Evolutionary conservation across 2,888 invertebrate genomes (phyloP), one percentile per base, ranked within the genome.

Genomic region (Scaptomyza tumidula): DNA sequence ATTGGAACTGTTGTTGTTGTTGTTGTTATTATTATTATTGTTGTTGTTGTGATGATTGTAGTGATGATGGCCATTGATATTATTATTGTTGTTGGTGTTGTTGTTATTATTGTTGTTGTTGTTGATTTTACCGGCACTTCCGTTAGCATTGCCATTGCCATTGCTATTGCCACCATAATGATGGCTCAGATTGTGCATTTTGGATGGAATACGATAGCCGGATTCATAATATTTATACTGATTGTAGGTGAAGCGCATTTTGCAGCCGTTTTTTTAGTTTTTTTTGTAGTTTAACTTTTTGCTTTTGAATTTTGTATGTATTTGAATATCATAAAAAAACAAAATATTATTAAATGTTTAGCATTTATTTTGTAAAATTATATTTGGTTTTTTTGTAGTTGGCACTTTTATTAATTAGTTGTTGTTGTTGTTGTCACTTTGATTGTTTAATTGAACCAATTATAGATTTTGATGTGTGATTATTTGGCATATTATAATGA

Each of bases 171-270:
- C 75, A 24, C 50, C 70, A 50, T 70, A 66, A 66, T 84, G 87
- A 65, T 80, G 71, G 62, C 63, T 80, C 33, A 71, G 74, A 82
- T 89, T 90, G 67, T 91, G 89, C 89, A 91, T 90, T 80, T 91
- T 91, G 33, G 91, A 88, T 74, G 91, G 91, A 81, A 90, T 88
- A 84, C 91, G 91, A 85, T 91, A 91, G 53, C 90, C 91, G 86
- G 91, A 90, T 68, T 91, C 91, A 62, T 88, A 91, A 77, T 89
- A 90, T 78, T 90, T 90, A 80, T 91, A 92, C 85, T 92, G 92
- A 85, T 92, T 92, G 81, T 91, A 92, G 71, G 92, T 91, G 84
- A 92, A 91, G 83, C 92, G 90, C 92, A 92, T 92, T 81, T 78
- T 89, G 71, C 61, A 16, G 44, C 57, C 48, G 56, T 62, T 43